Evolutionary conservation across 2,888 invertebrate genomes (phyloP), one percentile per base, ranked within the genome.

Genomic region (Entomobrya multifasciata): DNA sequence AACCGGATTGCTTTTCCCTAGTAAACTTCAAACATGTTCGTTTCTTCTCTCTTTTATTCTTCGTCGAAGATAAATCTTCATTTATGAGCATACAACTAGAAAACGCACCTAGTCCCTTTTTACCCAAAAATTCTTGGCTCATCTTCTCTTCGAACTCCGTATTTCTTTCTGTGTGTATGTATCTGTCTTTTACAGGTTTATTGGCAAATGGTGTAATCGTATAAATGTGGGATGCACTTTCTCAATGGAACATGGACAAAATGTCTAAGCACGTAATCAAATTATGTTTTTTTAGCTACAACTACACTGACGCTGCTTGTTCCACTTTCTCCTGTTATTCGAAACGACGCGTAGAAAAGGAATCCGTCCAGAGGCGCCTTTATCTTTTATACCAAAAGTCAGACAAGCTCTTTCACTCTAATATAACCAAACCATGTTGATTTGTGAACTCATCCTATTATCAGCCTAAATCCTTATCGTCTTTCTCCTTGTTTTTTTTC

Each of bases 191-290:
- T 0, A 13, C 22, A 44, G 22, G 1, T 41, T 67, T 65, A 67
- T 67, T 67, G 67, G 67, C 44, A 67, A 67, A 67, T 44, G 44
- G 47, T 47, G 47, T 15, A n/a, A n/a, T n/a, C n/a, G n/a, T n/a
- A n/a, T n/a, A n/a, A n/a, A n/a, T n/a, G n/a, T n/a, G n/a, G n/a
- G n/a, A 49, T 70, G 70, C 70, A 70, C 47, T 70, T 70, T 70
- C 47, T 70, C 67, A 44, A 67, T 22, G 44, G 2, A 65, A 41
- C 20, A 17, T 13, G 65, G 65, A n/a, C 17, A 70, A 49, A 44
- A 70, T 70, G 70, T 25, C 70, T 70, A 70, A 70, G 47, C 47
- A 70, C n/a, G 70, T 70, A 70, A 70, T 70, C 70, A 70, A 70
- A 70, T 70, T 70, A 47, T 67, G 25, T 27, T 30, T 72, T 74